These are phyloP conservation scores for Trochalopteron elliotii DNA, from an alignment of 2,113 vertebrate species.

Conservation along the genomic window DNA sequence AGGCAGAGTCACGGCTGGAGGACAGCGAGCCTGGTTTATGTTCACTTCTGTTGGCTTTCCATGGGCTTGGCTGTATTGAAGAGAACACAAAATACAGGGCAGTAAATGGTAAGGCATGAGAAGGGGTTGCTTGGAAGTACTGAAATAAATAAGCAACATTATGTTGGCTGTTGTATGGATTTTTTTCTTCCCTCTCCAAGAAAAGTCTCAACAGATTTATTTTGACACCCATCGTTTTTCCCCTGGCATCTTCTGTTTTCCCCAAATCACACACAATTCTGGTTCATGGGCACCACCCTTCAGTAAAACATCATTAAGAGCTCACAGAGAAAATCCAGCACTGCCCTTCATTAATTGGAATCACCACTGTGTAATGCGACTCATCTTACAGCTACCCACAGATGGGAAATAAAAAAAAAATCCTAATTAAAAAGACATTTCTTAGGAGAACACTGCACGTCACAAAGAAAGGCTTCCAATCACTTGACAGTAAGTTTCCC, in stretches of 20 bases:
- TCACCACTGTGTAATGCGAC: not conserved
- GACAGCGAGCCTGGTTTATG: constrained; percentile 90
- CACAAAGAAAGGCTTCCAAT: not conserved
- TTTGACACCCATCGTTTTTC: not conserved
- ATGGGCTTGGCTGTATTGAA: constrained; percentile 84
- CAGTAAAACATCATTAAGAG: not conserved
- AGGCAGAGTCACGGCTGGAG: constrained; percentile 91
- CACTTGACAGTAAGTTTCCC: not conserved
- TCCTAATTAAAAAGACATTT: not conserved
- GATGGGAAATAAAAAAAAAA: not conserved
- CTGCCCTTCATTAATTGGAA: not conserved
- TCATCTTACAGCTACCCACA: not conserved
- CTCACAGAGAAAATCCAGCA: not conserved
- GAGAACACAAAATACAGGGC: constrained; percentile 12
- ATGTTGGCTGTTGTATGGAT: not conserved
- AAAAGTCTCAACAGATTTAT: not conserved
- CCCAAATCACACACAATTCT: not conserved
- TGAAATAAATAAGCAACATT: not conserved
- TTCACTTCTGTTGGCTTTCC: constrained; percentile 94
- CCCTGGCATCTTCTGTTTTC: not conserved
- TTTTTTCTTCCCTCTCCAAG: not conserved
- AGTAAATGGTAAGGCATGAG: not conserved
- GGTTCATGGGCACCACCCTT: not conserved
- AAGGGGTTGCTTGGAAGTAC: not conserved
- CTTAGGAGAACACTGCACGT: not conserved